Percentiles rank a stretch among this genome's conserved stretches.
Conservation (phyloP, 2,888 invertebrate genomes). For the Petrolisthes cinctipes region DNA sequence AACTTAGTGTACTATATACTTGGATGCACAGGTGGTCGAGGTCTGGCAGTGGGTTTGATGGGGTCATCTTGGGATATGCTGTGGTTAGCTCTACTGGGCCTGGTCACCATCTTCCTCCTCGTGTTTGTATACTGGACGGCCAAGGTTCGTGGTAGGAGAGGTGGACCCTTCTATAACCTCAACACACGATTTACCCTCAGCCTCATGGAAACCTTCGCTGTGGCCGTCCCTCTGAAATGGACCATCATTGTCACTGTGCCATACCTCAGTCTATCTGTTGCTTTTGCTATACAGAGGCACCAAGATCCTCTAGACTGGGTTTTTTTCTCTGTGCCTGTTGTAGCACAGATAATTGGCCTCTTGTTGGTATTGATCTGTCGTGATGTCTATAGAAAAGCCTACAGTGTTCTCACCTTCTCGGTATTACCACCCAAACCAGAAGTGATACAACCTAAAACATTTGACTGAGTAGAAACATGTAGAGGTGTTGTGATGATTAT, state of each 20-base stretch:
- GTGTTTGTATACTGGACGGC: neutral
- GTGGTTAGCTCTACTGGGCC: neutral
- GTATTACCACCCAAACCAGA: neutral
- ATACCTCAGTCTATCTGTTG: neutral
- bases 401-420: neutral
- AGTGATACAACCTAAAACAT: neutral
- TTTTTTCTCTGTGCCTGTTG: neutral
- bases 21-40: neutral
- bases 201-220: neutral
- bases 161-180: neutral
- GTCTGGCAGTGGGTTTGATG: neutral
- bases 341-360: neutral
- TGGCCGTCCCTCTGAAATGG: neutral
- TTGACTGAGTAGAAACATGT: no score
- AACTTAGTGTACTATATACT: no score
- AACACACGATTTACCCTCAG: neutral
- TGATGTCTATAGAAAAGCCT: neutral
- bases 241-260: neutral
- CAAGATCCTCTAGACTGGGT: neutral
- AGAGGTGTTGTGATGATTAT: no score
- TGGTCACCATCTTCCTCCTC: neutral
- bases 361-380: neutral
- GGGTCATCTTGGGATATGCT: neutral
- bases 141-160: neutral
- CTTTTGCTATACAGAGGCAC: neutral